Base-by-base conservation (phyloP, 2,888 invertebrate species). In the Nemoura dubitans region DNA sequence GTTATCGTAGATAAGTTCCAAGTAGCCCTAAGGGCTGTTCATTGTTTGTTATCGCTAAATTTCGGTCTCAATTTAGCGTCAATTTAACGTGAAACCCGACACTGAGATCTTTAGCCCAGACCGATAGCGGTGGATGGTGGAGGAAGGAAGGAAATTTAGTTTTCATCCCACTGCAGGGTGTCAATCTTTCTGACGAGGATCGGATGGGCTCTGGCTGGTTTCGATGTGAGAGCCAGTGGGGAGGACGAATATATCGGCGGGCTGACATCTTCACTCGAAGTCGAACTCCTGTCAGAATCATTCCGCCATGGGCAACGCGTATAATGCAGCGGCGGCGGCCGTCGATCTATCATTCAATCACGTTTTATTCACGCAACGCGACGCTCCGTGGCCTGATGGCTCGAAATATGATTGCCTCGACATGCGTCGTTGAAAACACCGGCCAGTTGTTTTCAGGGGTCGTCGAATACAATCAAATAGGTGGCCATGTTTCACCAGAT, bases 221-320 rank as follows among this genome's bases (percentile, higher is more conserved):
- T 36, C 3, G 5, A 36, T 3, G 76, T 76, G 5, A 25, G 76
- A 76, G 78, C 28, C 5, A 28, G 76, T 76, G 5, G 6, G 76
- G 21, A 25, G 5, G 76, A 76, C n/a, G n/a, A n/a, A n/a, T n/a
- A 25, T 21, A 25, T 76, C n/a, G 76, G 76, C 21, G 5, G 3
- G 78, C 26, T 78, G 78, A 26, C 78, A 28, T 78, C 78, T 78
- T 25, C 78, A 76, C 76, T 76, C 76, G 7, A n/a, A n/a, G n/a
- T n/a, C n/a, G n/a, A 76, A 21, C 21, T 76, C 78, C 78, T 78
- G 78, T 78, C 78, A 78, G 28, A 78, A 27, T 78, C 28, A 28
- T 78, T 59, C 59, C 59, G 59, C 59, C 21, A n/a, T n/a, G 1
- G 6, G 3, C 59, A 59, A 21, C 59, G 2, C n/a, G n/a, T n/a